phyloP scores from a whole-genome alignment of 2,113 vertebrate genomes.

The Myxocyprinus asiaticus region DNA sequence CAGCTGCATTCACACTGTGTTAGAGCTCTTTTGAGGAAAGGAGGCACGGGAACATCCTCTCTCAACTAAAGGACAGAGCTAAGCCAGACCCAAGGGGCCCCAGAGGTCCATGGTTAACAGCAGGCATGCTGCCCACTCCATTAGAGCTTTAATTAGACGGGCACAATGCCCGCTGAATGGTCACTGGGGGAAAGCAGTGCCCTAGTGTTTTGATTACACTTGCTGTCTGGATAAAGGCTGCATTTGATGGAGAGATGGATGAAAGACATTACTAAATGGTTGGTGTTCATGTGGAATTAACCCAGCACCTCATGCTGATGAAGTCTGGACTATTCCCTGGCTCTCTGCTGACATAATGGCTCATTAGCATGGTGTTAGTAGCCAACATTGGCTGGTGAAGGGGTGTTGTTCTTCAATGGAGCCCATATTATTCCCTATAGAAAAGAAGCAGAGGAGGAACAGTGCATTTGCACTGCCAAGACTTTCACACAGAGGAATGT shows the following conservation, averaged over 20 bases:
- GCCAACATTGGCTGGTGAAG: not conserved
- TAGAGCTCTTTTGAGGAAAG: not conserved
- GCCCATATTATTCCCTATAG: not conserved
- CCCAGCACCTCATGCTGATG: conserved; percentile 35
- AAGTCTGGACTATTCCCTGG: conserved; percentile 33
- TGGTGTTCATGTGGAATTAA: conserved; percentile 42
- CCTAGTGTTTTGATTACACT: conserved; percentile 53
- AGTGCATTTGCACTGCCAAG: not conserved
- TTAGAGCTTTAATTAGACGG: conserved; percentile 58
- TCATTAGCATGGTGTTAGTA: conserved; percentile 41
- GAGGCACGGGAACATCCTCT: conserved; percentile 16
- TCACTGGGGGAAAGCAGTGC: conserved; percentile 28
- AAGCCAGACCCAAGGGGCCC: conserved; percentile 15
- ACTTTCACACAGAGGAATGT: too few relatives aligned
- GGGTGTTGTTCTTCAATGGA: conserved; percentile 5
- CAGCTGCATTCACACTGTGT: not conserved
- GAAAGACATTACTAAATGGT: conserved; percentile 47
- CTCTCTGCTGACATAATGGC: conserved; percentile 33
- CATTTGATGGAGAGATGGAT: conserved; percentile 35
- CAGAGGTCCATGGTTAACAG: conserved; percentile 42
- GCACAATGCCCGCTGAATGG: conserved; percentile 49
- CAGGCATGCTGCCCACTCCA: conserved; percentile 56
- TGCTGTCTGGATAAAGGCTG: conserved; percentile 23
- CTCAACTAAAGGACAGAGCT: conserved; percentile 14
- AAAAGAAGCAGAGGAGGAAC: not conserved